phyloP scores from a whole-genome alignment of 2,888 invertebrate species.

The Orthosia cruda region DNA sequence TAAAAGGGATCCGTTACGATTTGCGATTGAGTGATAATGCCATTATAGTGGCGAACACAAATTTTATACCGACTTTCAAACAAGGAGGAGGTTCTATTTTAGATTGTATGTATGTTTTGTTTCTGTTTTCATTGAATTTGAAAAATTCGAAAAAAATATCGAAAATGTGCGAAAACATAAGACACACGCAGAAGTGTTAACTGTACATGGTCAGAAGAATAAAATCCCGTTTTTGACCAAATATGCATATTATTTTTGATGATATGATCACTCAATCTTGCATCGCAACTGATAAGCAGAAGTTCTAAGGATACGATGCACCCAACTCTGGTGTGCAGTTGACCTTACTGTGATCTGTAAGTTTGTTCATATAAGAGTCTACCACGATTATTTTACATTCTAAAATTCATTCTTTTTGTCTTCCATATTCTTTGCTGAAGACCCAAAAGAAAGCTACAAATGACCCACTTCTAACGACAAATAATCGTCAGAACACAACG shows the following conservation, averaged over 20 bases:
- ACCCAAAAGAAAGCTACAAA: not conserved
- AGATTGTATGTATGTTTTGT: too few relatives aligned
- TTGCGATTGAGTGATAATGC: conserved; percentile 36
- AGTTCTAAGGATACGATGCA: conserved; percentile 64
- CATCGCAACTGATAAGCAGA: conserved; percentile 38
- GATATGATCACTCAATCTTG: conserved; percentile 29
- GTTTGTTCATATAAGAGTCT: too few relatives aligned
- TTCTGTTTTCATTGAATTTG: too few relatives aligned
- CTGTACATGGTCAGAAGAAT: too few relatives aligned
- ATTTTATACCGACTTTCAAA: too few relatives aligned
- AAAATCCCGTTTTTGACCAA: not conserved
- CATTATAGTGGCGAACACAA: not conserved
- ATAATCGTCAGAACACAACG: conserved; percentile 2
- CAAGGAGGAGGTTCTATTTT: too few relatives aligned
- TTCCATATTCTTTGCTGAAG: not conserved
- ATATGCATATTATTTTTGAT: not conserved
- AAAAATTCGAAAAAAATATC: too few relatives aligned
- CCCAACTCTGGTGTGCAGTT: too few relatives aligned
- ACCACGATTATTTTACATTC: not conserved
- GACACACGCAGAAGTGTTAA: conserved; percentile 10
- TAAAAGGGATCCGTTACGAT: conserved; percentile 64
- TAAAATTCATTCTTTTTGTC: too few relatives aligned
- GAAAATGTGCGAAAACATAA: conserved; percentile 5
- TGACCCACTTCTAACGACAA: not conserved
- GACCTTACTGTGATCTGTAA: too few relatives aligned